Evolutionary conservation across 2,797 vertebrate species (phyloP).

Genomic region (Glyptemys insculpta): DNA sequence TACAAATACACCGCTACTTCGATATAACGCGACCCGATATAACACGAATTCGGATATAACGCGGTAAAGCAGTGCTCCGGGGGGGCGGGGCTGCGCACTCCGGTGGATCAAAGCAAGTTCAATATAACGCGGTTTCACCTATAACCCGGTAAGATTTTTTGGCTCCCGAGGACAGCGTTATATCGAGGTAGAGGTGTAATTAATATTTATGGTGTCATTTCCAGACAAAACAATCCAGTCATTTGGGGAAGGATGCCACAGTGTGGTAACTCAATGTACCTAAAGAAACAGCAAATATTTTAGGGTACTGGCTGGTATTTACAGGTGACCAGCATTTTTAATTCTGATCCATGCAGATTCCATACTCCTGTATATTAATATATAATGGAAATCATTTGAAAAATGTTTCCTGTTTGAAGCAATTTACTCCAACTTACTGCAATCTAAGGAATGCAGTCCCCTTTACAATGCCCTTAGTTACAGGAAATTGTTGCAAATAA

Average conservation of each 20-base stretch:
- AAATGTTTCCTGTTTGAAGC: constrained; percentile 8
- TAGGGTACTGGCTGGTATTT: background rate
- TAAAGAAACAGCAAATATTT: background rate
- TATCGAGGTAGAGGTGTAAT: background rate
- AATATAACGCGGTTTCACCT: too few species aligned
- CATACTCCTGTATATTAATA: background rate
- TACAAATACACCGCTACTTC: background rate
- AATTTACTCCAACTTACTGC: background rate
- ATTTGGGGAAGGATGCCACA: background rate
- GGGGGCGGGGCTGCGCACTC: too few species aligned
- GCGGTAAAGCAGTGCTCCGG: too few species aligned
- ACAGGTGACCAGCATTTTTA: constrained; percentile 17
- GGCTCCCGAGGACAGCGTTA: too few species aligned
- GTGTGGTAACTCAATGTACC: rapidly evolving
- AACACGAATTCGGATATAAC: too few species aligned
- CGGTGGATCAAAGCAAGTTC: too few species aligned
- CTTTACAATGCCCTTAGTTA: background rate
- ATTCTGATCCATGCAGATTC: background rate
- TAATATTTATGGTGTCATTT: background rate
- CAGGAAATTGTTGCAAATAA: constrained; percentile 48
- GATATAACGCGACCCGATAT: too few species aligned
- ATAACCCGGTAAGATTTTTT: too few species aligned
- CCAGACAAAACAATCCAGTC: background rate
- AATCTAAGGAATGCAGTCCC: background rate
- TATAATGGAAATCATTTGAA: background rate